These are phyloP conservation scores for Melanotaenia pygmaea DNA, from an alignment of 2,797 vertebrate species.

Conservation along the genomic window DNA sequence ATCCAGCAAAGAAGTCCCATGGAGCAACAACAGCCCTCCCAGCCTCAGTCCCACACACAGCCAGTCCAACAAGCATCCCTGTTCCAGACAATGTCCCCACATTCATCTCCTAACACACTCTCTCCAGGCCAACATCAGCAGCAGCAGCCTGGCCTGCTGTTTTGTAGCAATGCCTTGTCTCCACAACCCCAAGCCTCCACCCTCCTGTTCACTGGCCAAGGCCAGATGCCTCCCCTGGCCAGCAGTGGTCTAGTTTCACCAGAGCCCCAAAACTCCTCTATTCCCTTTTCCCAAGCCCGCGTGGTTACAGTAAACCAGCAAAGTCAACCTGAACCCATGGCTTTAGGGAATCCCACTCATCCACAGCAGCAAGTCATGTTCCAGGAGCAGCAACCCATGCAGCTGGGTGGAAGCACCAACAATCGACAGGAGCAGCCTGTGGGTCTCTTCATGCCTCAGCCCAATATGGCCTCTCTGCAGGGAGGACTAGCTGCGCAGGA, in stretches of 20 bases:
- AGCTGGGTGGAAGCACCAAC: conserved; percentile 87
- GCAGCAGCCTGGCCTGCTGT: conserved; percentile 88
- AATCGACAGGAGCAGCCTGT: conserved; percentile 88
- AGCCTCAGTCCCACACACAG: conserved; percentile 77
- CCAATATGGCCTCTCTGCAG: conserved; percentile 91
- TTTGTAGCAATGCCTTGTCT: conserved; percentile 87
- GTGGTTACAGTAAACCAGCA: conserved; percentile 88
- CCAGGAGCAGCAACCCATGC: conserved; percentile 94
- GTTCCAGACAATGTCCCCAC: conserved; percentile 81
- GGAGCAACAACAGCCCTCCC: conserved; percentile 82
- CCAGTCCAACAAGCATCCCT: conserved; percentile 72
- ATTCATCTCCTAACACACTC: conserved; percentile 76
- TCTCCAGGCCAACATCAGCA: conserved; percentile 77
- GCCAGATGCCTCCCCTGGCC: conserved; percentile 83
- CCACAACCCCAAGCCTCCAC: conserved; percentile 82
- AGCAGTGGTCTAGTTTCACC: conserved; percentile 87
- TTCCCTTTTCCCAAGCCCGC: conserved; percentile 89
- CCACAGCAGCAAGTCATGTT: conserved; percentile 89
- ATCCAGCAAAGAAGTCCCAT: conserved; percentile 87
- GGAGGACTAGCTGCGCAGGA: conserved; percentile 88
- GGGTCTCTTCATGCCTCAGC: conserved; percentile 91
- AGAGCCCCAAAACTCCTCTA: conserved; percentile 88
- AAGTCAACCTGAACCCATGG: conserved; percentile 91
- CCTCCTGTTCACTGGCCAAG: conserved; percentile 88
- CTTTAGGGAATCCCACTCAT: conserved; percentile 87